Percentiles rank a stretch among this genome's conserved stretches.
Evolutionary conservation across 2,113 vertebrate genomes (phyloP).

Genomic region (Sakesphorus luctuosus): DNA sequence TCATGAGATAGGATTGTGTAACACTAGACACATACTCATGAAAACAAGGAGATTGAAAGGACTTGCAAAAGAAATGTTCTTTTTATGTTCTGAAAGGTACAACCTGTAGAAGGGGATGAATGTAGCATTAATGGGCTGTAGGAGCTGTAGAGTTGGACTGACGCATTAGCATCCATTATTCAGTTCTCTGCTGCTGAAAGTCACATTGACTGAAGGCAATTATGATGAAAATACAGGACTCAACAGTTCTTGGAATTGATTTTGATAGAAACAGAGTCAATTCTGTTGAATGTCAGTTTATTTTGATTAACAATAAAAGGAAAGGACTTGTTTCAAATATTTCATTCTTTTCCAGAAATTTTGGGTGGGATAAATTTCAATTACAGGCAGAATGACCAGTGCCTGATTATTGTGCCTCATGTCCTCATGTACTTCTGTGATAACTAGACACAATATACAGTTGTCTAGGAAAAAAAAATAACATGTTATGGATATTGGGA

Average conservation of each 20-base stretch:
- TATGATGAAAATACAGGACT: neutral
- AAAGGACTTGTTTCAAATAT: neutral
- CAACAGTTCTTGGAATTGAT: neutral
- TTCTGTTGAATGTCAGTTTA: neutral
- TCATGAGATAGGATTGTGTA: neutral
- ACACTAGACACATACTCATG: neutral
- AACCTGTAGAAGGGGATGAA: neutral
- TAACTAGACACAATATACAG: neutral
- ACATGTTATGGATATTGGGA: neutral
- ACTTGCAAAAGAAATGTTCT: neutral
- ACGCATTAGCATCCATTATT: neutral
- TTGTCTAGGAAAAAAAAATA: neutral
- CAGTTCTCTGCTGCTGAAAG: neutral
- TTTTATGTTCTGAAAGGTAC: neutral
- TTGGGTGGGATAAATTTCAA: neutral
- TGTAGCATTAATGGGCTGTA: neutral
- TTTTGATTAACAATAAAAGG: neutral
- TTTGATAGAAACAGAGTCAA: neutral
- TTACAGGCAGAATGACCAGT: neutral
- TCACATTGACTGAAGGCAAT: neutral
- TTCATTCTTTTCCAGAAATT: neutral
- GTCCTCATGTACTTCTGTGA: neutral
- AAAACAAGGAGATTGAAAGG: conserved; percentile 17
- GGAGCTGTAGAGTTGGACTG: neutral
- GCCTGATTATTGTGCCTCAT: neutral